A percentile compares a stretch with the other conserved stretches of the same genome.
Evolutionary conservation across 2,113 vertebrate genomes (phyloP).

Genomic region (Collichthys lucidus): DNA sequence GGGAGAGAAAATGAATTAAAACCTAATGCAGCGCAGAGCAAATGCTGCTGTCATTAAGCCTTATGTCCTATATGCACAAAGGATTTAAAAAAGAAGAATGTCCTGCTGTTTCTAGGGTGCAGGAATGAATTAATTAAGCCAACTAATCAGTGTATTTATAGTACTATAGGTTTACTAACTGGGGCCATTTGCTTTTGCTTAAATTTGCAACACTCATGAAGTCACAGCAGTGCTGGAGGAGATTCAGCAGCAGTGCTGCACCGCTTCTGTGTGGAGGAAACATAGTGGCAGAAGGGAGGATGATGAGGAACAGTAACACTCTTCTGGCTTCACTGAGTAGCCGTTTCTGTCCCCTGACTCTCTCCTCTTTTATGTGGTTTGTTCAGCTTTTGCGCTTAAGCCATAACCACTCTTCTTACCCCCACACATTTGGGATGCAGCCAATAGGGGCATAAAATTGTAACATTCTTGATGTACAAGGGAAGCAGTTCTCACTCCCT

Average conservation of each 20-base stretch:
- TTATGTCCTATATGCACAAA: conserved; percentile 28
- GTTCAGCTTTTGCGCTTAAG: conserved; percentile 54
- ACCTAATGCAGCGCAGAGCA: conserved; percentile 21
- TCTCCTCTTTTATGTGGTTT: conserved; percentile 46
- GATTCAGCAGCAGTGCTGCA: conserved; percentile 25
- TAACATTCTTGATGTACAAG: conserved; percentile 53
- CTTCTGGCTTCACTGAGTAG: conserved; percentile 38
- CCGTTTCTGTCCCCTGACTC: conserved; percentile 49
- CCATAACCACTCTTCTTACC: conserved; percentile 27
- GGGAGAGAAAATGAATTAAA: conserved; percentile 21
- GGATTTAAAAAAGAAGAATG: conserved; percentile 21
- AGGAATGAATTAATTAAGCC: conserved; percentile 21
- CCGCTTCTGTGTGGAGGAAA: neutral
- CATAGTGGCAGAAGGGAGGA: conserved; percentile 30
- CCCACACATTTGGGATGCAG: conserved; percentile 45
- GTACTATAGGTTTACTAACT: conserved; percentile 22
- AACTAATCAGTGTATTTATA: conserved; percentile 45
- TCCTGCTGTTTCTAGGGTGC: conserved; percentile 25
- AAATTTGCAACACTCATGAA: conserved; percentile 25
- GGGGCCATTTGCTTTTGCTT: conserved; percentile 24
- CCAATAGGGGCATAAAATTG: conserved; percentile 53
- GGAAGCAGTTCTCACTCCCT: conserved; percentile 58
- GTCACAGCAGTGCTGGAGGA: conserved; percentile 27
- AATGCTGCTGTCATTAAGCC: conserved; percentile 32
- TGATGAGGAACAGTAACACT: conserved; percentile 49